Conservation (phyloP, 2,113 vertebrate genomes). For the Pseudopipra pipra region DNA sequence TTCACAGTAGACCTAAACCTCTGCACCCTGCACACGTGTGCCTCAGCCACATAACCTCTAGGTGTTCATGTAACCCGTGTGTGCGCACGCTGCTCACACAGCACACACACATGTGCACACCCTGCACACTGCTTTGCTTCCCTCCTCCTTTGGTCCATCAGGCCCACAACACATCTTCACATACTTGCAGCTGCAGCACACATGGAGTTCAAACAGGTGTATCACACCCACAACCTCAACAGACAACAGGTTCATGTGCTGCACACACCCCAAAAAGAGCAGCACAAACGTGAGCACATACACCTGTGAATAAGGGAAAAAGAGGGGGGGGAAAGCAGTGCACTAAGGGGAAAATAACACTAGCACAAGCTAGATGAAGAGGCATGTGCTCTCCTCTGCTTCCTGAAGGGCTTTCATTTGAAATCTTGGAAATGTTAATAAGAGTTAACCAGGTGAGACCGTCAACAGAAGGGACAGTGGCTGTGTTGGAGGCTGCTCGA, state of each 20-base stretch:
- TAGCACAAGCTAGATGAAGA: neutral
- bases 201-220: fast-evolving
- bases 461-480: slow-evolving; percentile 45
- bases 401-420: slow-evolving; percentile 16
- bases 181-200: fast-evolving
- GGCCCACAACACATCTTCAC: neutral
- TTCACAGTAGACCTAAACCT: neutral
- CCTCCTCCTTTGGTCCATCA: neutral
- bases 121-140: fast-evolving
- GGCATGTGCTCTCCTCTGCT: neutral
- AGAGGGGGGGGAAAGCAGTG: fast-evolving
- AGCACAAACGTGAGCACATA: no score
- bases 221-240: no score
- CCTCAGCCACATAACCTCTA: fast-evolving
- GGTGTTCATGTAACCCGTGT: fast-evolving
- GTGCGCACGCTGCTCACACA: fast-evolving
- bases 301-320: neutral
- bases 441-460: slow-evolving; percentile 58
- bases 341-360: neutral
- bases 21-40: fast-evolving
- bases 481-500: neutral
- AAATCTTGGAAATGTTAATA: slow-evolving; percentile 53
- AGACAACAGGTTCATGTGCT: no score
- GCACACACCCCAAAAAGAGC: fast-evolving
- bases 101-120: fast-evolving